phyloP scores from a whole-genome alignment of 2,113 vertebrate genomes.

The Etheostoma cragini region DNA sequence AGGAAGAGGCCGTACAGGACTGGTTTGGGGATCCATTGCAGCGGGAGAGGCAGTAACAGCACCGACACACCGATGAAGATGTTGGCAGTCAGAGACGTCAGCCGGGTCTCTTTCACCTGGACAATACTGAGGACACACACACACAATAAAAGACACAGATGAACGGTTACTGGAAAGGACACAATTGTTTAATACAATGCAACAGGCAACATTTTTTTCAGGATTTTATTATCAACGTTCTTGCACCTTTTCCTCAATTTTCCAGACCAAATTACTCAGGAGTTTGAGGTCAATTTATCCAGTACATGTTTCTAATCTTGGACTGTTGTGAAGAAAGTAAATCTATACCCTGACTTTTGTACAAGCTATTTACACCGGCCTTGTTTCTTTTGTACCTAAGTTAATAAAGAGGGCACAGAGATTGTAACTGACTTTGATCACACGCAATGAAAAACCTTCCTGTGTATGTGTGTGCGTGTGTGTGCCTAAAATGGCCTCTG shows the following conservation, averaged over 20 bases:
- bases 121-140: slow-evolving; percentile 87
- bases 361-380: neutral
- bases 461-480: no score
- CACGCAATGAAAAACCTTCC: neutral
- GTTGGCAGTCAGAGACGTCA: slow-evolving; percentile 93
- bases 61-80: slow-evolving; percentile 94
- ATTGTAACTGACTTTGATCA: neutral
- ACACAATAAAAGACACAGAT: neutral
- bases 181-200: slow-evolving; percentile 36
- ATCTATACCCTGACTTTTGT: neutral
- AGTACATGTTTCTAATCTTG: neutral
- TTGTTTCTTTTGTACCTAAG: neutral
- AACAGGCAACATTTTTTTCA: slow-evolving; percentile 32
- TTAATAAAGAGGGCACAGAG: neutral
- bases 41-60: slow-evolving; percentile 92
- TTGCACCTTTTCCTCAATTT: slow-evolving; percentile 39
- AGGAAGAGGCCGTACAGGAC: slow-evolving; percentile 98
- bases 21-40: slow-evolving; percentile 97
- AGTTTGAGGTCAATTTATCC: neutral
- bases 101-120: slow-evolving; percentile 93
- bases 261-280: neutral
- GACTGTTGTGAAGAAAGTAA: neutral
- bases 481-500: no score
- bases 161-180: slow-evolving; percentile 21
- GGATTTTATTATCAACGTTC: slow-evolving; percentile 48